Base-by-base conservation (phyloP, 2,888 invertebrate species). In the Erynnis tages region DNA sequence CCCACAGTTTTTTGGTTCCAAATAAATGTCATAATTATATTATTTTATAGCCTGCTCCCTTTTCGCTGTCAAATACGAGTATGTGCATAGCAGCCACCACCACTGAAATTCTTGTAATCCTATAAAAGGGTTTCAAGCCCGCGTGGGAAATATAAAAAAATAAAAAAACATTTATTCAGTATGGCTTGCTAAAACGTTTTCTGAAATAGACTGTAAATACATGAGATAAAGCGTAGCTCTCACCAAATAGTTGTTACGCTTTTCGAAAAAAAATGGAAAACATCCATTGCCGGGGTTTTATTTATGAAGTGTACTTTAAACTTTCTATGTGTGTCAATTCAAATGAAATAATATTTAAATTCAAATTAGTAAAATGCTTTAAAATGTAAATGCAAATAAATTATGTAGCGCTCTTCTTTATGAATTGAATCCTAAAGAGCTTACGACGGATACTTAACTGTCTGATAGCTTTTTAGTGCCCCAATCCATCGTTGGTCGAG, bases 51-150 rank as follows among this genome's bases (percentile, higher is more conserved):
- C n/a, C n/a, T 4, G 19, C 21, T 1, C 37, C 6, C 11, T 13
- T 21, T 11, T 38, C 10, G 10, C 21, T 21, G 7, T 34, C 2
- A 48, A 21, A 38, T 32, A 32, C n/a, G n/a, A n/a, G n/a, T n/a
- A n/a, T n/a, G n/a, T 45, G 30, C 4, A 40, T 23, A 30, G 16
- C 30, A 25, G 40, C 14, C 2, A 7, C 17, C 13, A 16, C 21
- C 23, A 32, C 25, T 34, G 10, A 34, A 41, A 41, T 34, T 27
- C 49, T 41, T 41, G 32, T 49, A 49, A 49, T 49, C 41, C 49
- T 11, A 10, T 49, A 49, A 41, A 41, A 41, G 32, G 30, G 16
- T 49, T 49, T 41, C 23, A 34, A 32, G 41, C 32, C 25, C 16
- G 25, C 10, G 27, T 30, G 14, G 38, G 19, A 47, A 21, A 29